These are phyloP conservation scores for Oscheius onirici DNA, from an alignment of 2,888 invertebrate species.

Conservation along the genomic window DNA sequence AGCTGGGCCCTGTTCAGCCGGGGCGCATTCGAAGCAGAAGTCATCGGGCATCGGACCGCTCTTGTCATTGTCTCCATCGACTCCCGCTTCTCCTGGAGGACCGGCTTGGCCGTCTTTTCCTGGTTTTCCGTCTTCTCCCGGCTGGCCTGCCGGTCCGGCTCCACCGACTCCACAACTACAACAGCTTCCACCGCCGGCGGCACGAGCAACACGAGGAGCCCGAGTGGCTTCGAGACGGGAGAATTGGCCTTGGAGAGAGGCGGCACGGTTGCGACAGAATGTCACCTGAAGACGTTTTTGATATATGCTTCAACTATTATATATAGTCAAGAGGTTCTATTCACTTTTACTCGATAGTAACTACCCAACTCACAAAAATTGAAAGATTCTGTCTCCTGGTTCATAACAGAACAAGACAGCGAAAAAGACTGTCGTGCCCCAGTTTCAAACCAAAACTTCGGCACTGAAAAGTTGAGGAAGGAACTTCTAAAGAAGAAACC, in stretches of 20 bases:
- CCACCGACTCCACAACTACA: constrained; percentile 57
- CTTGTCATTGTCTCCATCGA: constrained; percentile 50
- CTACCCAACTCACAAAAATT: too few relatives aligned
- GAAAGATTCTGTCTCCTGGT: too few relatives aligned
- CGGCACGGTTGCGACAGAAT: constrained; percentile 59
- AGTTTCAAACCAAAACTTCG: too few relatives aligned
- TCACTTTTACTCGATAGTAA: too few relatives aligned
- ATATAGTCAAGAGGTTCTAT: too few relatives aligned
- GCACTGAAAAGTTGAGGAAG: too few relatives aligned
- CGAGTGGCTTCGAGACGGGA: constrained; percentile 47
- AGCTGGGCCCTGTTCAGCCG: constrained; percentile 73
- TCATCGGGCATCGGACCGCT: constrained; percentile 43
- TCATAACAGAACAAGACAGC: too few relatives aligned
- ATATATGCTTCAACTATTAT: too few relatives aligned
- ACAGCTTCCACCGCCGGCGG: constrained; percentile 44
- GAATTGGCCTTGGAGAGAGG: constrained; percentile 56
- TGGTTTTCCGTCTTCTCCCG: constrained; percentile 51
- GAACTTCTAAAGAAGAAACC: too few relatives aligned
- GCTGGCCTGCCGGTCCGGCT: constrained; percentile 54
- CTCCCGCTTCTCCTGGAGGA: constrained; percentile 50
- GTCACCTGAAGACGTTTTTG: constrained; percentile 32
- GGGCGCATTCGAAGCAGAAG: constrained; percentile 59
- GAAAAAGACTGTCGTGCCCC: too few relatives aligned
- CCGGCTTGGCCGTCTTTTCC: constrained; percentile 60
- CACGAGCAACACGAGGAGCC: constrained; percentile 52